Conservation (phyloP, 53 echinoderm and acorn worm species). For the Echinarachnius parma region DNA sequence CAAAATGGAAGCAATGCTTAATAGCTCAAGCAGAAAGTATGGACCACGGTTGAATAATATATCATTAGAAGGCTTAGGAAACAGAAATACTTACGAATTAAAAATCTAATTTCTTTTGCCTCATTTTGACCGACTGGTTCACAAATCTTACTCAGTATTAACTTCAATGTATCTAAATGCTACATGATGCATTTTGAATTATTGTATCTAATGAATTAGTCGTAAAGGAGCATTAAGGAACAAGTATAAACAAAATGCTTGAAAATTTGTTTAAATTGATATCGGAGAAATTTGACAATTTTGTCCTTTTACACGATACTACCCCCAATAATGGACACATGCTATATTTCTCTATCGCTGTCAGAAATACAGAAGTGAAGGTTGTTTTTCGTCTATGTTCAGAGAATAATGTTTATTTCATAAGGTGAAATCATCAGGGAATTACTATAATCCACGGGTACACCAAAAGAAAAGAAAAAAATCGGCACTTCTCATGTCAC, state of each 20-base stretch:
- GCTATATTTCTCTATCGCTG: conserved; percentile 25
- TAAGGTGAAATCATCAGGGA: no score
- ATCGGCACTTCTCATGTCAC: conserved; percentile 11
- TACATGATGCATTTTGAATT: conserved; percentile 26
- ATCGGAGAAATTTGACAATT: conserved; percentile 24
- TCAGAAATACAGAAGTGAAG: conserved; percentile 20
- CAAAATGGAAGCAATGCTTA: conserved; percentile 20
- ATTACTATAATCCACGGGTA: no score
- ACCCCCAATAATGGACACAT: conserved; percentile 16
- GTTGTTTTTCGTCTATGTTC: conserved; percentile 10
- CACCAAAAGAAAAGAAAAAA: no score
- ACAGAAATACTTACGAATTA: conserved; percentile 18
- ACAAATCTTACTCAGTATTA: conserved; percentile 1
- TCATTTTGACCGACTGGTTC: conserved; percentile 14
- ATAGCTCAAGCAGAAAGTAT: conserved; percentile 10
- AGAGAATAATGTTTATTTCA: conserved; percentile 15
- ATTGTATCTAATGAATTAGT: conserved; percentile 20
- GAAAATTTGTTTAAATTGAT: conserved; percentile 27
- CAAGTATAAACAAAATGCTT: conserved; percentile 21
- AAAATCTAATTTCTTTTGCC: no score
- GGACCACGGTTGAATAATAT: conserved; percentile 22
- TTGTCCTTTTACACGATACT: conserved; percentile 20
- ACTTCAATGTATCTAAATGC: conserved; percentile 24
- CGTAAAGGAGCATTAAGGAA: conserved; percentile 16
- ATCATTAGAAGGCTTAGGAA: conserved; percentile 13